Percentiles rank a stretch among this genome's conserved stretches.
These are phyloP conservation scores for Ctenodactylus gundi DNA, from an alignment of 2,113 vertebrate species.

Conservation along the genomic window DNA sequence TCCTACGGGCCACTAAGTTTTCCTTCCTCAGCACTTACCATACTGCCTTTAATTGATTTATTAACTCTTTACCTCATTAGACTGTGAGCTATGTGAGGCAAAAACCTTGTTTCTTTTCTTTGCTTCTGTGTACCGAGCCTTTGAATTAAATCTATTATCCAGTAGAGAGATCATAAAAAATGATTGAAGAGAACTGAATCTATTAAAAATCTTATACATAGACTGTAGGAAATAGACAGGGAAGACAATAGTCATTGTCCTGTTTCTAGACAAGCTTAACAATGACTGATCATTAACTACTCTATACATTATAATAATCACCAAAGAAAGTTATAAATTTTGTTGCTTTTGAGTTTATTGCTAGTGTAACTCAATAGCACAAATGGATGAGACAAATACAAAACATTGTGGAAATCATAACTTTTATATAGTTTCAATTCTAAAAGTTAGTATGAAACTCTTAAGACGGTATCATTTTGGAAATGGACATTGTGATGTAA, in stretches of 20 bases:
- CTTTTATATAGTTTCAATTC: too few species aligned
- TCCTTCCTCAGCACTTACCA: background rate
- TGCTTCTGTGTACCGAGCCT: background rate
- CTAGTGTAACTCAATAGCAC: background rate
- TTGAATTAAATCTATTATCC: background rate
- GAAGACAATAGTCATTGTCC: background rate
- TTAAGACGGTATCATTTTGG: too few species aligned
- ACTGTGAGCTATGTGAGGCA: background rate
- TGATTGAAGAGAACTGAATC: background rate
- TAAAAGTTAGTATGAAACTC: too few species aligned
- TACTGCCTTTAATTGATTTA: background rate
- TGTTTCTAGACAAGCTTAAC: background rate
- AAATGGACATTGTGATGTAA: too few species aligned
- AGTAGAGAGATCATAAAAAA: background rate
- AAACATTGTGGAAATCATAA: background rate
- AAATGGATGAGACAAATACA: background rate
- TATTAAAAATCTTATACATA: background rate
- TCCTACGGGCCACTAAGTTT: background rate
- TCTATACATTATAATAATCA: background rate
- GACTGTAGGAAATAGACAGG: background rate
- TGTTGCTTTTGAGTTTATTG: background rate
- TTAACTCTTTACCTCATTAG: background rate
- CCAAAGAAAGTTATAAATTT: too few species aligned
- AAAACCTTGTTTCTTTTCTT: conserved; percentile 1
- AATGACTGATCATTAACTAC: background rate